Evolutionary conservation across 2,113 vertebrate genomes (phyloP).

Genomic region (Myiozetetes cayanensis): DNA sequence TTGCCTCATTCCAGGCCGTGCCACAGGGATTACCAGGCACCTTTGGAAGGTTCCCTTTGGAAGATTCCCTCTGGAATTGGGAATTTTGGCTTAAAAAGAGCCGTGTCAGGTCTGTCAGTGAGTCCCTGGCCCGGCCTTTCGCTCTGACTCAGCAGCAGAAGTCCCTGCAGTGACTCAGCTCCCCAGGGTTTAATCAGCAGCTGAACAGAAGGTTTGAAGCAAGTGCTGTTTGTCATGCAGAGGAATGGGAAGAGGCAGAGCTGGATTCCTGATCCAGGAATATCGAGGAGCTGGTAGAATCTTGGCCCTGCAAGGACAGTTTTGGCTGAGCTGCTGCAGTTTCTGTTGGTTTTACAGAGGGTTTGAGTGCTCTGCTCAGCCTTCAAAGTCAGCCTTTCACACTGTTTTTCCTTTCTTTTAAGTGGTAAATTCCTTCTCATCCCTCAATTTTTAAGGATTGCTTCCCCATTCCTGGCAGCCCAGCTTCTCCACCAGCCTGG

Average conservation of each 20-base stretch:
- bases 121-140: not conserved
- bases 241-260: not conserved
- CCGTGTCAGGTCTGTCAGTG: not conserved
- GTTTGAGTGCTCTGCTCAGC: not conserved
- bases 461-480: not conserved
- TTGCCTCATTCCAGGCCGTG: not conserved
- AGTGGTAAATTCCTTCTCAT: not conserved
- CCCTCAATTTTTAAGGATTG: rapidly evolving
- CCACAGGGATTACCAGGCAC: rapidly evolving
- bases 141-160: conserved; percentile 52
- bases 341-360: not conserved
- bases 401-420: not conserved
- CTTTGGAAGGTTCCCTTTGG: not conserved
- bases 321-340: not conserved
- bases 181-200: not conserved
- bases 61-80: not conserved
- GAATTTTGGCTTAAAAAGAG: not conserved
- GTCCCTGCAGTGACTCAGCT: conserved; percentile 49
- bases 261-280: not conserved
- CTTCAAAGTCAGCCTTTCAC: not conserved
- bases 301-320: not conserved
- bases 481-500: not conserved
- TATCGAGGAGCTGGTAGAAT: rapidly evolving
- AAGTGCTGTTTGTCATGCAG: not conserved
- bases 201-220: not conserved